Conservation (phyloP, 2,797 vertebrate species). For the Xenentodon cancila region DNA sequence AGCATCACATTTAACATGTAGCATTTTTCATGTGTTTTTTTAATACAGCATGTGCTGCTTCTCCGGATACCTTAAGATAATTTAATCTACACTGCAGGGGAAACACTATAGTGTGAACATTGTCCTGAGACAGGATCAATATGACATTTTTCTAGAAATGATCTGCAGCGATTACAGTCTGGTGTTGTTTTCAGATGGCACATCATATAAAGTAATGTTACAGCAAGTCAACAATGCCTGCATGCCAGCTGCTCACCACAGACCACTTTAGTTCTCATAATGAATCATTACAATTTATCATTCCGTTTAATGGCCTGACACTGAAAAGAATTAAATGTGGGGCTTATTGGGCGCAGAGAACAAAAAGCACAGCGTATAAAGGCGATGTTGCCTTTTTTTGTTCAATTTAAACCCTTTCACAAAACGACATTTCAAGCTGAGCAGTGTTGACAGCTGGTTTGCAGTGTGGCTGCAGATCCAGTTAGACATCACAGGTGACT, state of each 20-base stretch:
- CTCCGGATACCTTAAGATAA: constrained; percentile 1
- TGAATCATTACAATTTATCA: constrained; percentile 32
- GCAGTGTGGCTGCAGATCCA: constrained; percentile 34
- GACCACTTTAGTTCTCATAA: constrained; percentile 6
- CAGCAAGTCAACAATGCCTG: constrained; percentile 2
- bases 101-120: constrained; percentile 9
- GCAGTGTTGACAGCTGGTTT: constrained; percentile 24
- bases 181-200: constrained; percentile 10
- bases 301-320: constrained; percentile 11
- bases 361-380: neutral
- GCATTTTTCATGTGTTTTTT: neutral
- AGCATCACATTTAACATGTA: neutral
- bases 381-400: constrained; percentile 14
- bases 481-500: constrained; percentile 22
- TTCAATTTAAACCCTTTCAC: constrained; percentile 15
- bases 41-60: constrained; percentile 22
- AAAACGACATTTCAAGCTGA: constrained; percentile 33
- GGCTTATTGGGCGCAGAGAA: neutral
- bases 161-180: constrained; percentile 4
- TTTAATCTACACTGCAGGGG: neutral
- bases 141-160: neutral
- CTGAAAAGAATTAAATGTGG: constrained; percentile 2
- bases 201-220: constrained; percentile 12
- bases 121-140: constrained; percentile 22
- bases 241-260: neutral